phyloP scores from a whole-genome alignment of 1,140 invertebrate species.

The Metopolophium dirhodum region DNA sequence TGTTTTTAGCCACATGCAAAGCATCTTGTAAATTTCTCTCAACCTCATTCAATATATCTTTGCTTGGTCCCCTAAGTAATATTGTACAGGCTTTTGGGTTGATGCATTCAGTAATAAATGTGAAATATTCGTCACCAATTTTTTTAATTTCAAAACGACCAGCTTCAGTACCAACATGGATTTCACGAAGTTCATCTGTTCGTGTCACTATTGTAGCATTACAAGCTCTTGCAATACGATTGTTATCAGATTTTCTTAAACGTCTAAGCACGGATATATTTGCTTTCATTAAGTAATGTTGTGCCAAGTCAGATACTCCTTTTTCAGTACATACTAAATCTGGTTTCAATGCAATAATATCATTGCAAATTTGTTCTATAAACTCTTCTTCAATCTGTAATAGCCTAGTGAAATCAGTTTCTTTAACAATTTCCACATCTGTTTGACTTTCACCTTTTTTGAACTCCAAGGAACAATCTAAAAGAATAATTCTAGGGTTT shows the following conservation, averaged over 20 bases:
- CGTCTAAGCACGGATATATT: constrained; percentile 92
- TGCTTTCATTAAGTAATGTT: constrained; percentile 81
- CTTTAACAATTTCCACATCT: constrained; percentile 94
- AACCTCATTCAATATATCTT: constrained; percentile 97
- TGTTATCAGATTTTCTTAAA: constrained; percentile 96
- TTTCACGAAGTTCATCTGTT: constrained; percentile 93
- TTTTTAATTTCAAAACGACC: constrained; percentile 98
- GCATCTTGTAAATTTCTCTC: constrained; percentile 99
- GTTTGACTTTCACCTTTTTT: constrained; percentile 99
- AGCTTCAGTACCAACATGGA: constrained; percentile 93
- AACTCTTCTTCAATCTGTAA: constrained; percentile 95
- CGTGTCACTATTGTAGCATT: constrained; percentile 96
- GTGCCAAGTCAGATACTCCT: constrained; percentile 88
- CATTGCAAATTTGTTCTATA: constrained; percentile 89
- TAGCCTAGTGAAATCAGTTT: constrained; percentile 93
- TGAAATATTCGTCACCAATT: constrained; percentile 93
- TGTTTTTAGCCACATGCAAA: constrained; percentile 93
- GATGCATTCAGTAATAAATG: constrained; percentile 92
- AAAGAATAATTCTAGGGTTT: constrained; percentile 92
- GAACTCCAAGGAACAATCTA: constrained; percentile 97
- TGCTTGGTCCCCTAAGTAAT: constrained; percentile 92
- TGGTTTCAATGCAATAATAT: constrained; percentile 94
- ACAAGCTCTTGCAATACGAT: constrained; percentile 92
- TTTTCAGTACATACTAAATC: constrained; percentile 98
- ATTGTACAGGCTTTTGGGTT: constrained; percentile 99